phyloP scores from a whole-genome alignment of 2,888 invertebrate genomes.

The Drosophila histrio region DNA sequence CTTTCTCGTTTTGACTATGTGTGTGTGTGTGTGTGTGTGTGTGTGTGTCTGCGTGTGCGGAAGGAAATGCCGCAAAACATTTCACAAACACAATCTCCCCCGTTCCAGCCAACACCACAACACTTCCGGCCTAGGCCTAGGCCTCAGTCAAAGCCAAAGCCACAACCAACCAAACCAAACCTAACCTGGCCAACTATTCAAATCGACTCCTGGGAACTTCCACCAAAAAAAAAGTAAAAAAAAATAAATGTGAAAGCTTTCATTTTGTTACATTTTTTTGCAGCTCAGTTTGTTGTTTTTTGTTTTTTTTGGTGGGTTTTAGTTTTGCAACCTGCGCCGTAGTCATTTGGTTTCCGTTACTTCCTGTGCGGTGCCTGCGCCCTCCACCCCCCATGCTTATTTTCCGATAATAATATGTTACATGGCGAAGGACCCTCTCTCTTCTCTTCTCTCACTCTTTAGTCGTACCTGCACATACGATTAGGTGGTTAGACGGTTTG shows the following conservation, averaged over 20 bases:
- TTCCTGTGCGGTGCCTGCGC: constrained; percentile 58
- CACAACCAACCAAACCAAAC: constrained; percentile 4
- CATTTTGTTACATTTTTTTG: constrained; percentile 27
- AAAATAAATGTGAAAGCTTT: constrained; percentile 29
- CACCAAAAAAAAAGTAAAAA: background rate
- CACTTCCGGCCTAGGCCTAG: constrained; percentile 42
- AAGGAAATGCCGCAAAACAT: constrained; percentile 78
- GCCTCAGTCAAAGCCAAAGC: constrained; percentile 3
- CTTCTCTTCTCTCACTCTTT: background rate
- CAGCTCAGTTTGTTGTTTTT: constrained; percentile 11
- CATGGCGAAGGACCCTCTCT: constrained; percentile 27
- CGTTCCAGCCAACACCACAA: constrained; percentile 29
- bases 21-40: constrained; percentile 15
- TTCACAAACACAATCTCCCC: constrained; percentile 61
- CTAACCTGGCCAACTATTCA: constrained; percentile 66
- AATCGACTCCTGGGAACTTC: constrained; percentile 48
- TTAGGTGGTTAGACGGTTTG: constrained; percentile 38
- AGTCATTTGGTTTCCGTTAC: constrained; percentile 70
- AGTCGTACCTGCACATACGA: constrained; percentile 26
- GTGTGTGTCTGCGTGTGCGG: constrained; percentile 60
- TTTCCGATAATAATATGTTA: constrained; percentile 79
- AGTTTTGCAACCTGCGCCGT: constrained; percentile 55
- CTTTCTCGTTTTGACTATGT: constrained; percentile 46
- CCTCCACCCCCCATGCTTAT: constrained; percentile 35
- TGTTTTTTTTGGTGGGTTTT: constrained; percentile 40